Conservation (phyloP, 2,888 invertebrate species). For the Teinopalpus imperialis region DNA sequence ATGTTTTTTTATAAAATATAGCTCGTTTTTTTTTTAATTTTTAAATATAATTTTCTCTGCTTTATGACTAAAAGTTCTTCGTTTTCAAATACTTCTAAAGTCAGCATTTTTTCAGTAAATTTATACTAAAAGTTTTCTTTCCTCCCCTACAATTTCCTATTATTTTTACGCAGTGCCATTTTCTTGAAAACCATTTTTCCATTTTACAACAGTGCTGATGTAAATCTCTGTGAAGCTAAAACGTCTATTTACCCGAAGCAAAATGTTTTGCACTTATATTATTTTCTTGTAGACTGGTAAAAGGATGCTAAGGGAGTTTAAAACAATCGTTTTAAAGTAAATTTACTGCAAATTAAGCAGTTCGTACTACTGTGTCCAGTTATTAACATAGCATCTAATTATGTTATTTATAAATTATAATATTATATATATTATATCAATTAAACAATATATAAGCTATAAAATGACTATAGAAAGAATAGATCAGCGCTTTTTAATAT, state of each 20-base stretch:
- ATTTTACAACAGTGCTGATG: conserved; percentile 14
- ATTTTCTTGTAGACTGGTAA: conserved; percentile 13
- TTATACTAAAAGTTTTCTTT: no score
- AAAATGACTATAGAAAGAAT: no score
- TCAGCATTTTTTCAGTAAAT: no score
- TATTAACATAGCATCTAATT: no score
- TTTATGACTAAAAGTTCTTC: no score
- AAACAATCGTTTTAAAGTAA: conserved; percentile 9
- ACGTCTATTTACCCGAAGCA: conserved; percentile 9
- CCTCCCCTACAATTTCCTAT: background rate
- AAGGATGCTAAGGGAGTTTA: background rate
- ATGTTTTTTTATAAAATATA: no score
- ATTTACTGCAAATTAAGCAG: conserved; percentile 10
- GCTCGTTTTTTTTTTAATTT: no score
- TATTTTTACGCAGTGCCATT: conserved; percentile 1
- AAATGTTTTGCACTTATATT: conserved; percentile 9
- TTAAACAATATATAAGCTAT: background rate
- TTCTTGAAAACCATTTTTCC: conserved; percentile 9
- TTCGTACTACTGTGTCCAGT: no score
- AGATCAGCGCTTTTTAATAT: no score
- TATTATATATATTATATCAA: background rate
- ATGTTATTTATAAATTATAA: background rate
- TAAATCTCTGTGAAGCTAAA: conserved; percentile 19
- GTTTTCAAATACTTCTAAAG: no score
- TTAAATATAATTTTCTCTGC: no score